A percentile compares a stretch with the other conserved stretches of the same genome.
Conservation (phyloP, 2,888 invertebrate species). For the Caenorhabditis imperialis region DNA sequence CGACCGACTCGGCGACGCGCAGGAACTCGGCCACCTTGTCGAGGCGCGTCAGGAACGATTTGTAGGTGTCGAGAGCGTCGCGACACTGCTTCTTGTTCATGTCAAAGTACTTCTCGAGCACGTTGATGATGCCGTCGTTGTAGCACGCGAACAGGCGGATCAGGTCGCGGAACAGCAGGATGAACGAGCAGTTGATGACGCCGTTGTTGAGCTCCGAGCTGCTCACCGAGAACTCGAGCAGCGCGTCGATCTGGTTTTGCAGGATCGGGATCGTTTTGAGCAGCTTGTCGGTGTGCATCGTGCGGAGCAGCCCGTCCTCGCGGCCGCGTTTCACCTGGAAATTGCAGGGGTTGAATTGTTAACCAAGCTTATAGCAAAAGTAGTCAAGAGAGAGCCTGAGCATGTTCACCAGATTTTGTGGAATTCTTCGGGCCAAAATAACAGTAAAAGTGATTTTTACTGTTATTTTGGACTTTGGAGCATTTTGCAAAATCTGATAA, state of each 20-base stretch:
- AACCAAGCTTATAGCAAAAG: neutral
- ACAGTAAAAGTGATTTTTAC: no score
- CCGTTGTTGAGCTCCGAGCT: conserved; percentile 97
- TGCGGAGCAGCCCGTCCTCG: conserved; percentile 95
- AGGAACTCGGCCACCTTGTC: conserved; percentile 98
- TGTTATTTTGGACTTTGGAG: no score
- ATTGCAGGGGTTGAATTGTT: neutral
- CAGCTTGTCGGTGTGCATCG: conserved; percentile 97
- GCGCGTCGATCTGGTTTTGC: conserved; percentile 93
- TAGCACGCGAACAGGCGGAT: conserved; percentile 99
- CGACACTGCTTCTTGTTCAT: conserved; percentile 99
- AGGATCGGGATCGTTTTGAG: conserved; percentile 95
- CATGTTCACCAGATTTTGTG: no score
- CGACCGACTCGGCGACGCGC: conserved; percentile 88
- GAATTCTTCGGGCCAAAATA: no score
- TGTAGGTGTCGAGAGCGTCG: conserved; percentile 97
- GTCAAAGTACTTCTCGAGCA: conserved; percentile 94
- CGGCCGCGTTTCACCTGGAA: conserved; percentile 89
- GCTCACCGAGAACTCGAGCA: conserved; percentile 88
- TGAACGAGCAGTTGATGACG: conserved; percentile 98
- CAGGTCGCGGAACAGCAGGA: conserved; percentile 97
- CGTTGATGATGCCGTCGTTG: conserved; percentile 85
- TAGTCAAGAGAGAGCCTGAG: neutral
- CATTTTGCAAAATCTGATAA: no score
- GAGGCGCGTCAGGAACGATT: conserved; percentile 86